A percentile compares a stretch with the other conserved stretches of the same genome.
phyloP scores from a whole-genome alignment of 2,113 vertebrate species.

The Gadus chalcogrammus region DNA sequence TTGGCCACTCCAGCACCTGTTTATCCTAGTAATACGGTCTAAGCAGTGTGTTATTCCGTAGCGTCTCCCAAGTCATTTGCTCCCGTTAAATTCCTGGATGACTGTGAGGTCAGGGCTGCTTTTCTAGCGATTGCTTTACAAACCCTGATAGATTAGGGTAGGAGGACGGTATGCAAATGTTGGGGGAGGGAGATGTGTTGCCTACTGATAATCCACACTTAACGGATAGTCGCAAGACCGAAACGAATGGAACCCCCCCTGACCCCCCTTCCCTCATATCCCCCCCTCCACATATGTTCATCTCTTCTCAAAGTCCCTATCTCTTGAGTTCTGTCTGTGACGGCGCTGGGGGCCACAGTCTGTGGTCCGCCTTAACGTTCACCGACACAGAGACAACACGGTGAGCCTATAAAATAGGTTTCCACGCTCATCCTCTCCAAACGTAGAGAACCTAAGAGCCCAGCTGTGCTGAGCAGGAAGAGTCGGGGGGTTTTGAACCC shows the following conservation, averaged over 20 bases:
- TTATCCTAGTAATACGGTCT: slow-evolving; percentile 32
- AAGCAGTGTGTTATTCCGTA: slow-evolving; percentile 20
- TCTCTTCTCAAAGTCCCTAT: background rate
- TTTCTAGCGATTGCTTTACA: background rate
- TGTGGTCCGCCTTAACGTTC: slow-evolving; percentile 9
- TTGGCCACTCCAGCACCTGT: slow-evolving; percentile 33
- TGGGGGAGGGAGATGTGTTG: slow-evolving; percentile 25
- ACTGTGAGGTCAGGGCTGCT: slow-evolving; percentile 9
- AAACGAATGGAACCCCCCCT: slow-evolving; percentile 32
- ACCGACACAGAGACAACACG: too few species aligned
- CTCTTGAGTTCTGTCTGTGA: background rate
- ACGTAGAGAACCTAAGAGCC: background rate
- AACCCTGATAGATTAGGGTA: slow-evolving; percentile 9
- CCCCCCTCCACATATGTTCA: slow-evolving; percentile 1
- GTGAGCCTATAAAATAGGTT: too few species aligned
- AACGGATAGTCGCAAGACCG: slow-evolving; percentile 27
- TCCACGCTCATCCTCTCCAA: slow-evolving; percentile 8
- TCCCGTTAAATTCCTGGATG: slow-evolving; percentile 21
- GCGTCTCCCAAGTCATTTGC: slow-evolving; percentile 26
- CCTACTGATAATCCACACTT: slow-evolving; percentile 37
- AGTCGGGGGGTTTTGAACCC: slow-evolving; percentile 41
- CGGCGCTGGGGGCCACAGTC: background rate
- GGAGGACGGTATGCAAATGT: slow-evolving; percentile 55
- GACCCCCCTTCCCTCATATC: slow-evolving; percentile 16
- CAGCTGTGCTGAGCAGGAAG: slow-evolving; percentile 34